These are phyloP conservation scores for Lontra canadensis DNA, from an alignment of 2,113 vertebrate species.

Conservation along the genomic window DNA sequence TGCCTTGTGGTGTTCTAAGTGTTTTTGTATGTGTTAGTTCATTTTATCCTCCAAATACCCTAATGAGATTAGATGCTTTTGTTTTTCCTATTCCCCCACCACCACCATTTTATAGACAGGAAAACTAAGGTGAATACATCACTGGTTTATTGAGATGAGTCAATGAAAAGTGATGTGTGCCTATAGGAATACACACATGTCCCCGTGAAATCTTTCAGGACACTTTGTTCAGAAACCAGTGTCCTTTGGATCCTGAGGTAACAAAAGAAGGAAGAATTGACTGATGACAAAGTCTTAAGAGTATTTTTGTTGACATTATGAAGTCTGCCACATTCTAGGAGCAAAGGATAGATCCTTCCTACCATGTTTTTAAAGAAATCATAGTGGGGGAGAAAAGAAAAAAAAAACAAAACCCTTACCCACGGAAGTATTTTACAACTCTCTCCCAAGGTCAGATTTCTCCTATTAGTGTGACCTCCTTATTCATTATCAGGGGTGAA, in stretches of 20 bases:
- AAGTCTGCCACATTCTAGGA: background rate
- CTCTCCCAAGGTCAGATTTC: background rate
- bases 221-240: background rate
- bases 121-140: background rate
- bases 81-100: background rate
- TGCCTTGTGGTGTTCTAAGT: background rate
- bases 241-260: background rate
- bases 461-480: background rate
- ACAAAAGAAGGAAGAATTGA: background rate
- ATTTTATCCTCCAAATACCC: background rate
- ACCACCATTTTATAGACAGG: background rate
- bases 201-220: background rate
- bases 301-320: background rate
- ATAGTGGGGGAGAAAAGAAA: background rate
- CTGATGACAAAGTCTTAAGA: background rate
- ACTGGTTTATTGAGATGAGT: background rate
- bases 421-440: background rate
- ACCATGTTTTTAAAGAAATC: background rate
- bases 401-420: background rate
- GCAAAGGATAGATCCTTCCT: background rate
- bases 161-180: background rate
- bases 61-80: background rate
- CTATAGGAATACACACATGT: accelerated
- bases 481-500: background rate
- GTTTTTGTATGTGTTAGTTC: background rate